Base-by-base conservation (phyloP, 1,140 invertebrate species). In the Trichonephila inaurata region DNA sequence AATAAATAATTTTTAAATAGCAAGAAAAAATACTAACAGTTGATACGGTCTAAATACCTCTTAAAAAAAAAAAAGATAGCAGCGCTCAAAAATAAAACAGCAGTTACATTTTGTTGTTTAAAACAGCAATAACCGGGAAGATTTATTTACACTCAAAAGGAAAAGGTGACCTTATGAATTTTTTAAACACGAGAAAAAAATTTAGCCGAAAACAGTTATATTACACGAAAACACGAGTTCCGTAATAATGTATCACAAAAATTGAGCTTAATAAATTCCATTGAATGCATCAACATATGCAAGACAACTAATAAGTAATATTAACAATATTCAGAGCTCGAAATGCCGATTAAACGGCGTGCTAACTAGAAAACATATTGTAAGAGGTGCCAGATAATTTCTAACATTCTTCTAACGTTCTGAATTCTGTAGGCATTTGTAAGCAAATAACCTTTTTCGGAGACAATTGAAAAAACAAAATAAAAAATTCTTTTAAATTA, bases 301-400 rank as follows among this genome's bases (percentile, higher is more conserved):
- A 40, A 33, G 12, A 40, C 12, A 18, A 7, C 33, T 2, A 69
- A 69, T n/a, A 24, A 40, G 28, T 33, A 77, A 33, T 18, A 18
- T 77, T 77, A 40, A 5, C 28, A 77, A 77, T 24, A 77, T 77
- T 77, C 72, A 28, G 12, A 18, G 83, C 10, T 85, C 21, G 12
- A 21, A 60, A 64, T 64, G 24, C 86, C 86, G 86, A 88, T 24
- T 85, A 88, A 16, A 88, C 86, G 33, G 86, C 86, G 86, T 88
- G 86, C 86, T 66, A 64, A 61, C 62, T 28, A 33, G 28, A 88
- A 88, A 88, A 88, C 86, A 88, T 88, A 88, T 88, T 88, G 86
- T 64, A 64, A 7, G n/a, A n/a, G 61, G 19, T 88, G 14, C 3
- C 2, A 33, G 10, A 66, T 5, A 88, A 40, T 88, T 66, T 64